Conservation (phyloP, 35 echinoderm and acorn worm species). For the Heliocidaris tuberculata region DNA sequence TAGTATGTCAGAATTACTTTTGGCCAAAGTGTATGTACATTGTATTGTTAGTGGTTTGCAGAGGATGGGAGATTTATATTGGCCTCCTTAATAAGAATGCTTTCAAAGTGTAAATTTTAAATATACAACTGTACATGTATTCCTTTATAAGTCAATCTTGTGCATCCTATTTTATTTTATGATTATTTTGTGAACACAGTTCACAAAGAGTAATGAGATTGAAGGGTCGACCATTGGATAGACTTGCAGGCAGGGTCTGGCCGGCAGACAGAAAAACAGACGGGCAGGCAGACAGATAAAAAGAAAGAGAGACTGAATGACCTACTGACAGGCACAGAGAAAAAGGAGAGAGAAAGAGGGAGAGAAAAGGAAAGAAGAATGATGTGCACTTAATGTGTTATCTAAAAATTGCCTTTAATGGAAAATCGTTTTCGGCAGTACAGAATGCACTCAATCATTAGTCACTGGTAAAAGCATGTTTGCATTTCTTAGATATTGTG, state of each 20-base stretch:
- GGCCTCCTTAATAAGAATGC: too few relatives aligned
- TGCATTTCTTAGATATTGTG: neutral
- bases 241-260: neutral
- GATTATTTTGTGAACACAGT: too few relatives aligned
- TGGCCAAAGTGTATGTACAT: too few relatives aligned
- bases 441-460: neutral
- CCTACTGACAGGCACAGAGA: neutral
- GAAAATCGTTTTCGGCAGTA: neutral
- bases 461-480: neutral
- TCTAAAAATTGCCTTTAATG: neutral
- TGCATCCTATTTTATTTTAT: too few relatives aligned
- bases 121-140: too few relatives aligned
- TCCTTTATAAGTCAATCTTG: too few relatives aligned
- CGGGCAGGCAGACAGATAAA: neutral
- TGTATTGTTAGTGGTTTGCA: too few relatives aligned
- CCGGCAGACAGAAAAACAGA: neutral
- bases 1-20: too few relatives aligned
- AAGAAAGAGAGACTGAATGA: neutral
- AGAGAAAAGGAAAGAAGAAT: neutral
- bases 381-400: neutral
- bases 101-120: too few relatives aligned
- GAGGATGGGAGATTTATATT: too few relatives aligned
- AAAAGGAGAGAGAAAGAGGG: neutral
- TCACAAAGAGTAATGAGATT: neutral
- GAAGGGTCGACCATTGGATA: neutral